Conservation (phyloP, 2,113 vertebrate genomes). For the Prunella fulvescens region DNA sequence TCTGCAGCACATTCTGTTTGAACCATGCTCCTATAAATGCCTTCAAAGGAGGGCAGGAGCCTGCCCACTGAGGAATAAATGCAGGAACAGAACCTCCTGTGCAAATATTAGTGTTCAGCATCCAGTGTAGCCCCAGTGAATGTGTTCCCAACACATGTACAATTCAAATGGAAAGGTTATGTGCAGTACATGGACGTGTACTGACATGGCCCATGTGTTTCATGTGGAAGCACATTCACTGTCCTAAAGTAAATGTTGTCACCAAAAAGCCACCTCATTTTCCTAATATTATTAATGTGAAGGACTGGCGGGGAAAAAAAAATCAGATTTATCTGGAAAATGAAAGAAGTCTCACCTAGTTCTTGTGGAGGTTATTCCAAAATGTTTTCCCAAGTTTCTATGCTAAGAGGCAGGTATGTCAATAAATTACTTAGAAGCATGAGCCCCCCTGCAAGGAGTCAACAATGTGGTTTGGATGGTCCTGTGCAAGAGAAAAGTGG, state of each 20-base stretch:
- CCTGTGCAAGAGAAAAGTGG: background rate
- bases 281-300: background rate
- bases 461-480: background rate
- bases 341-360: background rate
- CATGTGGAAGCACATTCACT: slow-evolving; percentile 58
- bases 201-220: slow-evolving; percentile 33
- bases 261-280: background rate
- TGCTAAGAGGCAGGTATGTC: background rate
- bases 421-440: background rate
- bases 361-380: background rate
- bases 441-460: background rate
- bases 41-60: slow-evolving; percentile 21
- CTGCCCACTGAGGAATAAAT: slow-evolving; percentile 15
- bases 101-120: slow-evolving; percentile 55
- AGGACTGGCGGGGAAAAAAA: background rate
- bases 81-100: slow-evolving; percentile 30
- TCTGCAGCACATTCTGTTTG: slow-evolving; percentile 13
- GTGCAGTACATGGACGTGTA: slow-evolving; percentile 51
- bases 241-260: slow-evolving; percentile 33
- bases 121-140: background rate
- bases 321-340: background rate
- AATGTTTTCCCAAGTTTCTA: background rate
- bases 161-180: slow-evolving; percentile 48
- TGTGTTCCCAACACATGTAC: slow-evolving; percentile 16
- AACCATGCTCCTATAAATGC: background rate